Evolutionary conservation across 2,888 invertebrate species (phyloP).

Genomic region (Odontocolon sp.): DNA sequence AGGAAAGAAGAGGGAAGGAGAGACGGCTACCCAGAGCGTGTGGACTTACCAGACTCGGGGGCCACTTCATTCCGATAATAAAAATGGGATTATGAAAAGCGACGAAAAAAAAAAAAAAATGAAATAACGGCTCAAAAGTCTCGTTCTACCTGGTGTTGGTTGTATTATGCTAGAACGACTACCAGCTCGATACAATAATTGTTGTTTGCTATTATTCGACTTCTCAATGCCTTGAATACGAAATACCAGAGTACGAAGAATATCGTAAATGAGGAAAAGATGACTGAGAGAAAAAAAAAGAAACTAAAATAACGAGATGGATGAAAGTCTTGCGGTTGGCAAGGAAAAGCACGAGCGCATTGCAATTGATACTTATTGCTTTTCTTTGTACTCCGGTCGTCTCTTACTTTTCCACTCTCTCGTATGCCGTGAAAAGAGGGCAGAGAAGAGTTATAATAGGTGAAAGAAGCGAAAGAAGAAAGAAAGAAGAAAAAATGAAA

Average conservation of each 20-base stretch:
- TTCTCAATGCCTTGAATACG: neutral
- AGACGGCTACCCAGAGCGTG: neutral
- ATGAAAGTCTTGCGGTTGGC: neutral
- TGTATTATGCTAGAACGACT: neutral
- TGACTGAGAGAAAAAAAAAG: neutral
- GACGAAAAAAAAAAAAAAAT: neutral
- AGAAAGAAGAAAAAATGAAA: neutral
- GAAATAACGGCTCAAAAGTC: neutral
- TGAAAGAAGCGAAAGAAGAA: slow-evolving; percentile 3
- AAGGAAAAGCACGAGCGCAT: neutral
- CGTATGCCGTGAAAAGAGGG: slow-evolving; percentile 11
- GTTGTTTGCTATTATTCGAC: slow-evolving; percentile 1
- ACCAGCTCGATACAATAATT: slow-evolving; percentile 20
- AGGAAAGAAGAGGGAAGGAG: too few species aligned
- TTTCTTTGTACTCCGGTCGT: slow-evolving; percentile 14
- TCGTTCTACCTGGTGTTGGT: too few species aligned
- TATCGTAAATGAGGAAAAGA: slow-evolving; percentile 12
- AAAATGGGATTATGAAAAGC: slow-evolving; percentile 40
- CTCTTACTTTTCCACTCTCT: neutral
- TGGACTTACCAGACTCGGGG: neutral
- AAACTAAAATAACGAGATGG: neutral
- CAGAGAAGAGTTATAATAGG: neutral
- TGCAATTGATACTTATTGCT: slow-evolving; percentile 47
- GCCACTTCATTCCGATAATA: slow-evolving; percentile 52
- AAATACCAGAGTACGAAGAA: neutral